Evolutionary conservation across 2,113 vertebrate species (phyloP).

Genomic region (Craseonycteris thonglongyai): DNA sequence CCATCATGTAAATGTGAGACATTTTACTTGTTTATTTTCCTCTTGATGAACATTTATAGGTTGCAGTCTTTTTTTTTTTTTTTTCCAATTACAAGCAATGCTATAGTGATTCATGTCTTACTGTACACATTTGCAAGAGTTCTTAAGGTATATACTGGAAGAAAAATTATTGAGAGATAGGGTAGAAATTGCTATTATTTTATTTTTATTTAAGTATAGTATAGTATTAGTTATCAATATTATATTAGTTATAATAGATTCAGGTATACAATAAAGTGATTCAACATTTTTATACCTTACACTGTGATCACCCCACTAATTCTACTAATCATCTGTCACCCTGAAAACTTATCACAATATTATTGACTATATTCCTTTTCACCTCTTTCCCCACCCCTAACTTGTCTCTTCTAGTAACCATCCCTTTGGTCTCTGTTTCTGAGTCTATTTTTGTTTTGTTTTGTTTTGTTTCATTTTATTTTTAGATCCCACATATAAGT

Average conservation of each 20-base stretch:
- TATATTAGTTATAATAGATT: background rate
- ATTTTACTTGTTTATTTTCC: background rate
- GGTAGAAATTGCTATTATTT: conserved; percentile 6
- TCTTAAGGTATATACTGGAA: background rate
- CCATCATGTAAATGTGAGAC: background rate
- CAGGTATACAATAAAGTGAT: background rate
- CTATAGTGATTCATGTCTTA: background rate
- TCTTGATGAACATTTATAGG: background rate
- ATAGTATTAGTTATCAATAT: background rate
- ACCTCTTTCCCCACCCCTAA: too few species aligned
- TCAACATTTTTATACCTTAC: background rate
- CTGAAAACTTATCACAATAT: background rate
- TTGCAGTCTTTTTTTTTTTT: background rate
- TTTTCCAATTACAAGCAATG: background rate
- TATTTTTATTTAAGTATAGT: background rate
- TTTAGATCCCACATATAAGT: background rate
- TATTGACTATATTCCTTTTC: background rate
- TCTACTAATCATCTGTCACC: background rate
- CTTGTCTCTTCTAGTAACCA: too few species aligned
- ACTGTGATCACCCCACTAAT: background rate
- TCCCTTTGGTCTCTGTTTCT: background rate
- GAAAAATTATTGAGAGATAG: background rate
- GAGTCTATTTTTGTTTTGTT: background rate
- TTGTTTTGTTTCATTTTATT: background rate
- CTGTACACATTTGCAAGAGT: background rate